Conservation (phyloP, 2,113 vertebrate species). For the Nicator chloris region DNA sequence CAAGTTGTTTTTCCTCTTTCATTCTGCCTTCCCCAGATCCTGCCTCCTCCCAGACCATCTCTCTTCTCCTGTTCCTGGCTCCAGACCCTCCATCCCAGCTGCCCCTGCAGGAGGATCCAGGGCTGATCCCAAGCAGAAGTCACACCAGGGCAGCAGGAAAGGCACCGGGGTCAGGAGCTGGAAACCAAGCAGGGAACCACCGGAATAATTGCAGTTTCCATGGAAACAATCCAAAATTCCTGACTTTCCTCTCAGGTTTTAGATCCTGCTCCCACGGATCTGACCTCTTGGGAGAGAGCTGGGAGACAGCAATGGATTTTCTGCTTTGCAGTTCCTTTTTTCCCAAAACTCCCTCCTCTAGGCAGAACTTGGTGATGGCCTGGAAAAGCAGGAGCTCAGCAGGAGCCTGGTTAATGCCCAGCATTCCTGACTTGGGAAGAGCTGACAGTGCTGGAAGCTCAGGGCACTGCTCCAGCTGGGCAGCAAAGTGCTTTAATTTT, state of each 20-base stretch:
- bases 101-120: neutral
- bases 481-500: neutral
- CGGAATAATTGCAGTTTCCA: neutral
- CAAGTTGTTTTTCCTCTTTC: neutral
- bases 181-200: neutral
- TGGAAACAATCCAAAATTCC: neutral
- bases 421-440: neutral
- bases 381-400: neutral
- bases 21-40: neutral
- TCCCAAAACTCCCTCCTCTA: neutral
- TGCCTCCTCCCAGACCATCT: neutral
- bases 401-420: neutral
- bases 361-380: neutral
- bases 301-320: neutral
- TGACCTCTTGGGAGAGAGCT: neutral
- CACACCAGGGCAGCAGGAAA: neutral
- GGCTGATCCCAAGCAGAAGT: neutral
- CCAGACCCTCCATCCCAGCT: neutral
- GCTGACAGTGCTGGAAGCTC: neutral
- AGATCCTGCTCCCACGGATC: neutral
- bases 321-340: neutral
- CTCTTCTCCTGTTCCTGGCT: rapidly evolving
- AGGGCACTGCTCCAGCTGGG: neutral
- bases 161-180: neutral
- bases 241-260: neutral